Evolutionary conservation across 2,113 vertebrate genomes (phyloP), one percentile per base, ranked within the genome.

Genomic region (Ptilorrhoa leucosticta): DNA sequence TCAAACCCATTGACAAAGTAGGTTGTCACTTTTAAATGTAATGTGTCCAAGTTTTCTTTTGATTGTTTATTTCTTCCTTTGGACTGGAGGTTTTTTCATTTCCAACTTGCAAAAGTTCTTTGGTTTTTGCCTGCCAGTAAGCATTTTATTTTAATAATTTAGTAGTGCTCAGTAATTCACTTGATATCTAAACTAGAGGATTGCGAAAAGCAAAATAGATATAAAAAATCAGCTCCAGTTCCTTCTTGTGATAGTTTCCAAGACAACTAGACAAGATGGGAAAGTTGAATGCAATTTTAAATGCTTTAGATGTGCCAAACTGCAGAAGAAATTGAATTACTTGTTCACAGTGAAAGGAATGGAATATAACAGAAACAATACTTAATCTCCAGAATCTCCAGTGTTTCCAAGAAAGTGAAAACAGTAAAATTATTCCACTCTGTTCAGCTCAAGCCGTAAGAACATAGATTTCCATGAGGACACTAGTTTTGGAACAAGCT

Each of bases 241-340:
- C 45, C 39, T 68, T 73, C 15, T 47, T 95, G 39, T 63, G 73
- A 87, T n/a, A 88, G 94, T 90, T 94, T 95, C 92, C 92, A 96
- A 96, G 96, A 96, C 92, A 92, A 94, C 91, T 92, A 78, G 80
- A 68, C 40, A 90, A 92, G 64, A 89, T 45, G 30, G 44, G 76
- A 86, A 83, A 78, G 80, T 68, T 23, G 47, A 89, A 87, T 64
- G 63, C 15, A 37, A 18, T 81, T 94, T 84, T 80, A 57, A 42
- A 56, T 76, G 75, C 11, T 87, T 90, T 64, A 88, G 39, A 75
- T 71, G 56, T 54, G 56, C 28, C 60, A 92, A 70, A 75, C 35
- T 71, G 60, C 24, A 92, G 87, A 79, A 81, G 39, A 86, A 90
- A 93, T 78, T 88, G 33, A 90, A 90, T 88, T 96, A 90, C 61